Evolutionary conservation across 2,888 invertebrate species (phyloP).

Genomic region (Polyploca ridens): DNA sequence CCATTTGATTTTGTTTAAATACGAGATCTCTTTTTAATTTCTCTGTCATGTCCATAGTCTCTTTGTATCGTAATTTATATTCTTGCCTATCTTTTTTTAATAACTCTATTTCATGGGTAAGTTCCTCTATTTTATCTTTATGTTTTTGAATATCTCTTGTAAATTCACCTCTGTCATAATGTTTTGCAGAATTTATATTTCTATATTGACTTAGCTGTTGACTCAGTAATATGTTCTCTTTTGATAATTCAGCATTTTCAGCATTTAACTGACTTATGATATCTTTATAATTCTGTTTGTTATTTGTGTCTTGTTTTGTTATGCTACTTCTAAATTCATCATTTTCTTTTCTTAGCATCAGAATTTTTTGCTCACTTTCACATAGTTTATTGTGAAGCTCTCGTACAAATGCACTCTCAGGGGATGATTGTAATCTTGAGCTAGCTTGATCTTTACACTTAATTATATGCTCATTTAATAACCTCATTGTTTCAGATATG

Average conservation of each 20-base stretch:
- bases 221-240: constrained; percentile 73
- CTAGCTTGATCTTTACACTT: constrained; percentile 52
- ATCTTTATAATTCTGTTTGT: constrained; percentile 71
- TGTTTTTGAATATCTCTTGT: constrained; percentile 56
- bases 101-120: constrained; percentile 60
- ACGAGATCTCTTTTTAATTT: constrained; percentile 73
- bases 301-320: constrained; percentile 48
- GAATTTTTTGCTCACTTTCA: constrained; percentile 77
- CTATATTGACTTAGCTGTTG: constrained; percentile 69
- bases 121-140: constrained; percentile 60
- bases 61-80: constrained; percentile 69
- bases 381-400: constrained; percentile 75
- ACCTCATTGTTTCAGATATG: constrained; percentile 65
- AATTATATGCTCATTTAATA: constrained; percentile 64
- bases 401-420: constrained; percentile 61
- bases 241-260: constrained; percentile 75
- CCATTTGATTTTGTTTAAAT: constrained; percentile 71
- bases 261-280: constrained; percentile 71
- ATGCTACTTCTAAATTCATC: constrained; percentile 63
- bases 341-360: constrained; percentile 79
- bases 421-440: constrained; percentile 33
- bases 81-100: constrained; percentile 73
- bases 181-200: constrained; percentile 52
- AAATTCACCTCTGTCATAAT: constrained; percentile 51
- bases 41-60: constrained; percentile 64